Conservation (phyloP, 2,888 invertebrate species). For the Clunio marinus region DNA sequence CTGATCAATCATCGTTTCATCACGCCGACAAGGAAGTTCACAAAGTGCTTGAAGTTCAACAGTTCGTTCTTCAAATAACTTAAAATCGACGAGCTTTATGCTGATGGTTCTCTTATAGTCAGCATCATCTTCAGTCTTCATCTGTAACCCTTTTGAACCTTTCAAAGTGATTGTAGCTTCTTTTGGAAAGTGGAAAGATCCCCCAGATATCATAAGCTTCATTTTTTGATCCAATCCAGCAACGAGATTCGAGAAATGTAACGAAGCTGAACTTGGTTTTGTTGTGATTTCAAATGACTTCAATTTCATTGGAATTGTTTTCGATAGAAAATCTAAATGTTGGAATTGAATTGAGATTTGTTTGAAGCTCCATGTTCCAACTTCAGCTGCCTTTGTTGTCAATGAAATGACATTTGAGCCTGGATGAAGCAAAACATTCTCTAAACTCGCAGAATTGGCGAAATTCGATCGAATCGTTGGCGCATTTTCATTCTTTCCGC, state of each 20-base stretch:
- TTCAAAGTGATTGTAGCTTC: slow-evolving; percentile 54
- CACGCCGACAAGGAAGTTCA: slow-evolving; percentile 67
- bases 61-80: slow-evolving; percentile 63
- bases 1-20: slow-evolving; percentile 67
- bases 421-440: slow-evolving; percentile 57
- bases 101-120: slow-evolving; percentile 54
- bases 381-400: slow-evolving; percentile 58
- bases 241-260: slow-evolving; percentile 65
- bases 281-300: slow-evolving; percentile 52
- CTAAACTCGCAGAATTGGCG: slow-evolving; percentile 56
- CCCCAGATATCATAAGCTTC: slow-evolving; percentile 69
- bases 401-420: slow-evolving; percentile 63
- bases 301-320: slow-evolving; percentile 53
- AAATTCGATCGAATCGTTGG: slow-evolving; percentile 64
- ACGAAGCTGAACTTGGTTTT: slow-evolving; percentile 54
- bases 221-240: slow-evolving; percentile 78
- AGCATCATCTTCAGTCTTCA: slow-evolving; percentile 41
- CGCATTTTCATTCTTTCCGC: slow-evolving; percentile 65
- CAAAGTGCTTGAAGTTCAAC: slow-evolving; percentile 66
- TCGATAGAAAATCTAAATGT: slow-evolving; percentile 69
- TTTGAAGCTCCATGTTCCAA: slow-evolving; percentile 67
- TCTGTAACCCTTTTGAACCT: slow-evolving; percentile 47
- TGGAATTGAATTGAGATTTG: slow-evolving; percentile 55
- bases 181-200: slow-evolving; percentile 68
- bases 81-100: slow-evolving; percentile 57